phyloP scores from a whole-genome alignment of 2,888 invertebrate species.

The Leuctra nigra region DNA sequence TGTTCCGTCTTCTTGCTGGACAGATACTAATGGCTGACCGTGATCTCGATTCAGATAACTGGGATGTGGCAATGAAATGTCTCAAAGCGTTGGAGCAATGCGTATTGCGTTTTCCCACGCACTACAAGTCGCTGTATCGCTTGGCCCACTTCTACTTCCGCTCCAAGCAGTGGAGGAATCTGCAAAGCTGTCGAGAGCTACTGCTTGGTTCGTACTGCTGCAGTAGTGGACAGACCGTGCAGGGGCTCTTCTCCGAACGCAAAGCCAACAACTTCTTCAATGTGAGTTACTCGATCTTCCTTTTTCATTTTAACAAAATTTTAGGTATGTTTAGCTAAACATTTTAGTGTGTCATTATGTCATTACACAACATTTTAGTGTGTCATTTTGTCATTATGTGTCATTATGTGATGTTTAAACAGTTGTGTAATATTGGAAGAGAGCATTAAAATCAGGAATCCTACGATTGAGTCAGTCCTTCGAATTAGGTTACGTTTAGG shows the following conservation, averaged over 20 bases:
- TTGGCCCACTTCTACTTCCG: conserved; percentile 77
- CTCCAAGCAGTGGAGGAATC: conserved; percentile 59
- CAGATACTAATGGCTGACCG: no score
- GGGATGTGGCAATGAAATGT: conserved; percentile 50
- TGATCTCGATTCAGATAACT: conserved; percentile 34
- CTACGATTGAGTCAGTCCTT: no score
- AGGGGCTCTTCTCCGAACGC: conserved; percentile 78
- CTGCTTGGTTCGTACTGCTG: conserved; percentile 60
- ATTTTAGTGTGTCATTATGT: neutral
- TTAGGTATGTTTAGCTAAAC: no score
- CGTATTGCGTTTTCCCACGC: conserved; percentile 76
- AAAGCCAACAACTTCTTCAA: conserved; percentile 85
- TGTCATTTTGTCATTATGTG: neutral
- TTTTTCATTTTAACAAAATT: no score
- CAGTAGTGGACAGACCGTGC: conserved; percentile 56
- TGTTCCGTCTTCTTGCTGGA: no score
- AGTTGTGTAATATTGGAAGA: no score
- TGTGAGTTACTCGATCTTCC: conserved; percentile 55
- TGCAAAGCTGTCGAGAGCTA: conserved; percentile 62
- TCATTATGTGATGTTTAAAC: neutral
- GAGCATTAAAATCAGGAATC: no score
- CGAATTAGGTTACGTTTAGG: no score
- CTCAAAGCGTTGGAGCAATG: conserved; percentile 77
- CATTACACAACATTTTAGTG: neutral
- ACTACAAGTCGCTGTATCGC: conserved; percentile 88